These are phyloP conservation scores for Cheilosia scutellata DNA, from an alignment of 2,888 invertebrate genomes.

Conservation along the genomic window DNA sequence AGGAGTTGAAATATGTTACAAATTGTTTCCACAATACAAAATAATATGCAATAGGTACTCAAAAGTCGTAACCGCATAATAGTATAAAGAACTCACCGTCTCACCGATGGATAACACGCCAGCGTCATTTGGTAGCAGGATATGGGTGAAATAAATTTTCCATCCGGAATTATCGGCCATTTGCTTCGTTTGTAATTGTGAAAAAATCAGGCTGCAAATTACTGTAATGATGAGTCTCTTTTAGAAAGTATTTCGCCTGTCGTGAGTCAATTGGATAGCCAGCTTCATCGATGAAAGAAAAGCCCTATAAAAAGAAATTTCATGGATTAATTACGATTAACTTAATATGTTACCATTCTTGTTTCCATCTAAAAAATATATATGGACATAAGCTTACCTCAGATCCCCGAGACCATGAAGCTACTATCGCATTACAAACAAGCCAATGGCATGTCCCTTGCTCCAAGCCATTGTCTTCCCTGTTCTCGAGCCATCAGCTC, in stretches of 20 bases:
- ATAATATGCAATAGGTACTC: no score
- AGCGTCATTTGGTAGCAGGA: slow-evolving; percentile 88
- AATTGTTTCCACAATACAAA: background rate
- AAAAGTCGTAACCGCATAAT: background rate
- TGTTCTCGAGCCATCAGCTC: slow-evolving; percentile 86
- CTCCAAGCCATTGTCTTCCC: slow-evolving; percentile 86
- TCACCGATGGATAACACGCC: slow-evolving; percentile 87
- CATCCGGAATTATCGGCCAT: slow-evolving; percentile 88
- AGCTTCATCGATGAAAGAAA: slow-evolving; percentile 88
- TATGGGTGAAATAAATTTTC: slow-evolving; percentile 88
- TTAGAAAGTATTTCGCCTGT: slow-evolving; percentile 87
- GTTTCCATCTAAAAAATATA: background rate
- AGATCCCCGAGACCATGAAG: slow-evolving; percentile 89
- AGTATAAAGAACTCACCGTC: slow-evolving; percentile 78
- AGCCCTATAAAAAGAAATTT: slow-evolving; percentile 84
- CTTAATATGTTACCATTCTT: background rate
- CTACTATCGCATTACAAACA: slow-evolving; percentile 89
- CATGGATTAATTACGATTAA: background rate
- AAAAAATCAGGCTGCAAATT: slow-evolving; percentile 85
- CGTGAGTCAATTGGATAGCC: slow-evolving; percentile 89
- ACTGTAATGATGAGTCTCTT: slow-evolving; percentile 90
- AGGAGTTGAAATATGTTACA: background rate
- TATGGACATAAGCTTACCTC: slow-evolving; percentile 84
- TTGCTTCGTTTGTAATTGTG: slow-evolving; percentile 81
- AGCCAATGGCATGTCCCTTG: slow-evolving; percentile 86